phyloP scores from a whole-genome alignment of 2,113 vertebrate genomes.

The Carassius carassius region DNA sequence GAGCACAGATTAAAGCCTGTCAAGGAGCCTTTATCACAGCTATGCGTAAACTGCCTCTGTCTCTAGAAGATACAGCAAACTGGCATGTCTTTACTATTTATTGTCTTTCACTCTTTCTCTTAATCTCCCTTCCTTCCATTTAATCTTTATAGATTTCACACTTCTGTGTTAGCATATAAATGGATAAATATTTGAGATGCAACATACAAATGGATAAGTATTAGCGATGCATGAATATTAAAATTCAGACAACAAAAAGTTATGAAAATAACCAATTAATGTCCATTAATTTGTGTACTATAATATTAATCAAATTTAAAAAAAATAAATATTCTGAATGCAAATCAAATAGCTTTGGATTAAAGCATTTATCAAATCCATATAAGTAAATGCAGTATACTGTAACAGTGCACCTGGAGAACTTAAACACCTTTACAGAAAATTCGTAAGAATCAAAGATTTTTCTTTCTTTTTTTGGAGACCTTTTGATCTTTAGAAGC shows the following conservation, averaged over 20 bases:
- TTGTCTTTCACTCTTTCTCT: neutral
- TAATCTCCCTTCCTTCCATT: neutral
- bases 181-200: too few species aligned
- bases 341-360: neutral
- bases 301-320: too few species aligned
- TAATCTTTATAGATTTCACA: neutral
- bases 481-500: neutral
- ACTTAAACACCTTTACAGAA: neutral
- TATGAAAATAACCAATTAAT: neutral
- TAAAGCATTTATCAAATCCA: neutral
- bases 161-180: neutral
- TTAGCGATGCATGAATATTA: too few species aligned
- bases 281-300: neutral
- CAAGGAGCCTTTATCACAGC: conserved; percentile 6
- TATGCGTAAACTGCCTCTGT: neutral
- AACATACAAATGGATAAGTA: neutral
- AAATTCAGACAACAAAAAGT: too few species aligned
- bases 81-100: neutral
- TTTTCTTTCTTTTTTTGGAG: neutral
- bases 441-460: neutral
- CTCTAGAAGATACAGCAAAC: neutral
- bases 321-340: neutral
- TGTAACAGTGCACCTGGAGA: neutral
- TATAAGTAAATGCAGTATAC: neutral
- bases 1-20: conserved; percentile 4